phyloP scores from a whole-genome alignment of 2,113 vertebrate genomes.

The Sinocyclocheilus rhinocerous region DNA sequence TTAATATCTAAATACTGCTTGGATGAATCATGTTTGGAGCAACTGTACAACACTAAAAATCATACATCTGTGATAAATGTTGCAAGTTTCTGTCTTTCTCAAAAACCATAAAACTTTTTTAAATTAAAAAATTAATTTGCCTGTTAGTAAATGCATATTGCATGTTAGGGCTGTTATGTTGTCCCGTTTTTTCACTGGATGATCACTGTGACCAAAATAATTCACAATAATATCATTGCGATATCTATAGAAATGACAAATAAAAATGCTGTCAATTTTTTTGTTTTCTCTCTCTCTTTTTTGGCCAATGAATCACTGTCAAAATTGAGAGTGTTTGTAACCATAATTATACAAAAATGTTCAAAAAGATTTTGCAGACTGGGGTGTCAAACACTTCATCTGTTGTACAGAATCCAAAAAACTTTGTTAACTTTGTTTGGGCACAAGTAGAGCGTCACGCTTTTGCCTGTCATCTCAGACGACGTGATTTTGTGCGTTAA shows the following conservation, averaged over 20 bases:
- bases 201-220: background rate
- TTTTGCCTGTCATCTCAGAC: background rate
- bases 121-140: too few relatives aligned
- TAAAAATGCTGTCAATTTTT: background rate
- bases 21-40: background rate
- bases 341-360: background rate
- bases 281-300: background rate
- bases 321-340: background rate
- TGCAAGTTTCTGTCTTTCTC: background rate
- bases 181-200: background rate
- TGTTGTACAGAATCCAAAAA: background rate
- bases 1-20: background rate
- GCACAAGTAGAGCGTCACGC: background rate
- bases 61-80: background rate
- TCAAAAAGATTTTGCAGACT: background rate
- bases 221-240: background rate
- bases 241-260: background rate
- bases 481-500: background rate
- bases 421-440: background rate
- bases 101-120: background rate
- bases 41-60: background rate
- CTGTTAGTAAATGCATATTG: too few relatives aligned
- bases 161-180: background rate
- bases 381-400: background rate
- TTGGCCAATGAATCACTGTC: background rate